phyloP scores from a whole-genome alignment of 1,140 invertebrate genomes.

The Monomorium pharaonis region DNA sequence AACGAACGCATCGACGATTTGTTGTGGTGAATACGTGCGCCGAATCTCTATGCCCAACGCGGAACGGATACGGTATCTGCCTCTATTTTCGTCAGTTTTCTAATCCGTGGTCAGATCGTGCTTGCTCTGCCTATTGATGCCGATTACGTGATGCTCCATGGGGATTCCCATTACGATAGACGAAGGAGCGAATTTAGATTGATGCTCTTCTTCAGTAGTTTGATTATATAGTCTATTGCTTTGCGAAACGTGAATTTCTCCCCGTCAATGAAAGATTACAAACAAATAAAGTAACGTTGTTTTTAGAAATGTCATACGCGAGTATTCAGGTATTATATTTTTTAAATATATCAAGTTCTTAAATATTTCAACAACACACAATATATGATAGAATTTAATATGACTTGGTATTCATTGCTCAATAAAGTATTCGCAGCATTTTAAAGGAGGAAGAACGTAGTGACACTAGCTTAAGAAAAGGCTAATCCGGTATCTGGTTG shows the following conservation, averaged over 20 bases:
- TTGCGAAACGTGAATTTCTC: neutral
- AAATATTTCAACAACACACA: neutral
- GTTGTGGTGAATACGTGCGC: constrained; percentile 69
- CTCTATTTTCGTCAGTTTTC: constrained; percentile 61
- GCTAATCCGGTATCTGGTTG: constrained; percentile 68
- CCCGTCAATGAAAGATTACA: neutral
- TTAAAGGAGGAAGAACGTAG: neutral
- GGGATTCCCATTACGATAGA: constrained; percentile 61
- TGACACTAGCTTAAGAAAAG: constrained; percentile 52
- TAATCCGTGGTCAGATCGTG: constrained; percentile 60
- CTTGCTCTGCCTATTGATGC: constrained; percentile 59
- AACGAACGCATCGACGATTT: constrained; percentile 54
- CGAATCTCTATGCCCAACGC: constrained; percentile 53
- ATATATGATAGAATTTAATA: constrained; percentile 1
- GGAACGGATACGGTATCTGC: constrained; percentile 52
- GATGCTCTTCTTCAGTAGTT: constrained; percentile 28
- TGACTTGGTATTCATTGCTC: neutral
- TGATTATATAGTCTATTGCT: neutral
- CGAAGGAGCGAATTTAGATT: constrained; percentile 18
- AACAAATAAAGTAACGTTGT: neutral
- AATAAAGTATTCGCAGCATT: neutral
- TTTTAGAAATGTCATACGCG: neutral
- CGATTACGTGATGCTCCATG: constrained; percentile 61
- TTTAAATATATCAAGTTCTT: neutral
- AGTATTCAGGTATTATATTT: neutral